Conservation (phyloP, 2,888 invertebrate genomes). For the Rapana venosa region DNA sequence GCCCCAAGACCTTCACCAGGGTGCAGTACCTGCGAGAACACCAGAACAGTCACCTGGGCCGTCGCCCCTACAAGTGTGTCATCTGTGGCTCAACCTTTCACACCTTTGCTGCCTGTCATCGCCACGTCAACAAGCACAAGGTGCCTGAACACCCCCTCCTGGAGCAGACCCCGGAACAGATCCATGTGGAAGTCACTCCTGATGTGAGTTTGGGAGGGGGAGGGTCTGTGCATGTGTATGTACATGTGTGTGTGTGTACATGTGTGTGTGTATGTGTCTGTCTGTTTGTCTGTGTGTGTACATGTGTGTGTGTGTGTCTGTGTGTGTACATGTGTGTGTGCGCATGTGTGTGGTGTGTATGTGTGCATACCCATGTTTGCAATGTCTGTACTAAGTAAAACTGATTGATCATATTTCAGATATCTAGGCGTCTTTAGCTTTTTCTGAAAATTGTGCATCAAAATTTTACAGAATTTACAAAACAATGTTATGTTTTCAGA, state of each 20-base stretch:
- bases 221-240: slow-evolving; percentile 19
- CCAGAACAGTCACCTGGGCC: slow-evolving; percentile 77
- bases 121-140: slow-evolving; percentile 70
- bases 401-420: too few species aligned
- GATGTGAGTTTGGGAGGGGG: slow-evolving; percentile 1
- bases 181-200: slow-evolving; percentile 1
- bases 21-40: slow-evolving; percentile 78
- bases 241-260: background rate
- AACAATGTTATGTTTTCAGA: too few species aligned
- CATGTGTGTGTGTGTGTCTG: too few species aligned
- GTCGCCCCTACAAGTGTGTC: slow-evolving; percentile 76
- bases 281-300: background rate
- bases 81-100: slow-evolving; percentile 73
- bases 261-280: background rate
- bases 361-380: too few species aligned
- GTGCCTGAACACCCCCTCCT: background rate
- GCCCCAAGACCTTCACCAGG: slow-evolving; percentile 77
- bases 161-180: background rate
- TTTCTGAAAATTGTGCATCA: too few species aligned
- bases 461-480: too few species aligned
- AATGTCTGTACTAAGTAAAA: too few species aligned
- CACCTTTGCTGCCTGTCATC: slow-evolving; percentile 71
- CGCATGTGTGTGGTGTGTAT: too few species aligned
- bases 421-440: too few species aligned
- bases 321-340: too few species aligned